Percentiles rank a stretch among this genome's conserved stretches.
These are phyloP conservation scores for Diadumene lineata DNA, from an alignment of 92 coral and sea anemone species.

Conservation along the genomic window DNA sequence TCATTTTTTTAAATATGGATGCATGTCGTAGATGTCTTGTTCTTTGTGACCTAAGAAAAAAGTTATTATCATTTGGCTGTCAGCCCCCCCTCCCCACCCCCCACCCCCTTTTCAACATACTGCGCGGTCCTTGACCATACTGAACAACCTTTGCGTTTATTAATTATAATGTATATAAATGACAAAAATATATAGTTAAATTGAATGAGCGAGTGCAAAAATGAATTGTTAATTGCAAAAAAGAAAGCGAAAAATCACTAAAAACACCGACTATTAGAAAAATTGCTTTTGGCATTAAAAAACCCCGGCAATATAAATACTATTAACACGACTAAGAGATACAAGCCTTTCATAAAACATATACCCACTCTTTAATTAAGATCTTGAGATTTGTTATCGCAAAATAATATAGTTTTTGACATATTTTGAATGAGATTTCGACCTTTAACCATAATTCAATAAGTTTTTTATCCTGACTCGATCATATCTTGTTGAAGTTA, in stretches of 20 bases:
- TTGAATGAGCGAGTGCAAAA: not conserved
- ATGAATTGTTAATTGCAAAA: not conserved
- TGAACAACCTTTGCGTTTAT: no score
- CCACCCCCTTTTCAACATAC: no score
- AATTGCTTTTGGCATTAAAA: not conserved
- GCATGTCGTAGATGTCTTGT: no score
- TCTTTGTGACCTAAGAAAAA: no score
- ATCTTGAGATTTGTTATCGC: not conserved
- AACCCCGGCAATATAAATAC: not conserved
- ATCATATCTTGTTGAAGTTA: not conserved
- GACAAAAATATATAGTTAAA: no score
- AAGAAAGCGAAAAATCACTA: not conserved
- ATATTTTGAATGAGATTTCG: not conserved
- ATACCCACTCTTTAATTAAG: not conserved
- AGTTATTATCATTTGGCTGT: no score
- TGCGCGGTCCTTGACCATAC: no score
- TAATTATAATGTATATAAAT: no score
- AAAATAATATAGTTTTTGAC: not conserved
- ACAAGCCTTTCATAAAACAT: not conserved
- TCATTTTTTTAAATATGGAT: no score
- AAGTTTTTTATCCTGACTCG: not conserved
- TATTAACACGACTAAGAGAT: not conserved
- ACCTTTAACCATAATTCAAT: not conserved
- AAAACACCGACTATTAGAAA: not conserved
- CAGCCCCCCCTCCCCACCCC: no score